Conservation (phyloP, 2,888 invertebrate species). For the Steinernema scapterisci region DNA sequence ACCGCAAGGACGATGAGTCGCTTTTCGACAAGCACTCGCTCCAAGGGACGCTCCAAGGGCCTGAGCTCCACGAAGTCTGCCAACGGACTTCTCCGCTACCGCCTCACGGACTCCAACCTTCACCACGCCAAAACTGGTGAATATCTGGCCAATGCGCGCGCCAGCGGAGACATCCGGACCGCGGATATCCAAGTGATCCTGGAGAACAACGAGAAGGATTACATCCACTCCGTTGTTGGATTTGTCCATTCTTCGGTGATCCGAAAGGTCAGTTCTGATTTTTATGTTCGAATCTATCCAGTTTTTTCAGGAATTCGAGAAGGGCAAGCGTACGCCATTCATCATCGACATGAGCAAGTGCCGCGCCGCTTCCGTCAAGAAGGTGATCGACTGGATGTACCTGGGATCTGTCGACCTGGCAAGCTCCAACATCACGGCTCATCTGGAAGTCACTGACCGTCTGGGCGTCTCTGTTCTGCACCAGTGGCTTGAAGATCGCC, state of each 20-base stretch:
- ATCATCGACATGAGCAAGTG: slow-evolving; percentile 7
- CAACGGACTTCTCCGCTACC: background rate
- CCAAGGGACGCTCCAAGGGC: too few relatives aligned
- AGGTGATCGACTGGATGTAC: slow-evolving; percentile 37
- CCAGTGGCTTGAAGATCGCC: slow-evolving; percentile 12
- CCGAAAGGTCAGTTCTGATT: background rate
- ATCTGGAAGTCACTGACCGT: slow-evolving; percentile 31
- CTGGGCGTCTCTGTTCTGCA: slow-evolving; percentile 34
- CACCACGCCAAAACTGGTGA: slow-evolving; percentile 4
- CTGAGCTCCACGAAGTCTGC: too few relatives aligned
- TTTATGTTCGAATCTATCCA: background rate
- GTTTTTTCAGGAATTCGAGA: background rate
- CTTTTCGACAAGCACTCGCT: too few relatives aligned
- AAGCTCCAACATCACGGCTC: background rate
- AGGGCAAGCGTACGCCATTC: background rate
- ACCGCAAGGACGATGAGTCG: too few relatives aligned
- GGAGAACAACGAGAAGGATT: background rate
- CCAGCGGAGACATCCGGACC: background rate
- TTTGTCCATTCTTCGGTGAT: slow-evolving; percentile 3
- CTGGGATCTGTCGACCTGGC: slow-evolving; percentile 15
- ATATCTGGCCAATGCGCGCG: background rate
- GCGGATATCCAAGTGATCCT: slow-evolving; percentile 20
- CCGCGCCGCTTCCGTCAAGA: background rate
- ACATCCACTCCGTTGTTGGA: slow-evolving; percentile 27
- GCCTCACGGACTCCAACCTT: background rate